A percentile compares a stretch with the other conserved stretches of the same genome.
These are phyloP conservation scores for Suillia variegata DNA, from an alignment of 2,888 invertebrate species.

Conservation along the genomic window DNA sequence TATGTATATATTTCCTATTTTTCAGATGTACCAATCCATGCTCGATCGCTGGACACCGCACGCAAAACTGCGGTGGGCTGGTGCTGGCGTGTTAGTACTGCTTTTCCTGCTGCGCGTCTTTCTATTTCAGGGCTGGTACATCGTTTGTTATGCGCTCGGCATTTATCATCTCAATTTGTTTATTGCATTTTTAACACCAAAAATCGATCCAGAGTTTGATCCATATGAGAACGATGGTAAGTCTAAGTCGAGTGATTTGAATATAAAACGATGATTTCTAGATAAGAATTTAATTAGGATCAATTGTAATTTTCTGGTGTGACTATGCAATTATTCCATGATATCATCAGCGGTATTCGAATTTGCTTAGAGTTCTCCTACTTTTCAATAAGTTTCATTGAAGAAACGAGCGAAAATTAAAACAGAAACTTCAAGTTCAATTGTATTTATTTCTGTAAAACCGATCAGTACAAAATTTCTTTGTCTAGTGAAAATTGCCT, in stretches of 20 bases:
- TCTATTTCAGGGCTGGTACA: conserved; percentile 97
- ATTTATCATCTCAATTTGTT: conserved; percentile 99
- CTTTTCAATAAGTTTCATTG: too few species aligned
- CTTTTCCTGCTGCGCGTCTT: conserved; percentile 82
- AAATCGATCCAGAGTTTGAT: conserved; percentile 97
- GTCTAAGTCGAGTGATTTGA: too few species aligned
- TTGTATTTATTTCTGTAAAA: too few species aligned
- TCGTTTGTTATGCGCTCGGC: conserved; percentile 97
- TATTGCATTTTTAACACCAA: conserved; percentile 99
- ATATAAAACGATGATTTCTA: not conserved
- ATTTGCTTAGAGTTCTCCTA: not conserved
- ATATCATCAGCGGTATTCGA: not conserved
- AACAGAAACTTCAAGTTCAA: too few species aligned
- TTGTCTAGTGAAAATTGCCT: too few species aligned
- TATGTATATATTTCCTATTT: too few species aligned
- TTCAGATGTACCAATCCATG: conserved; percentile 74
- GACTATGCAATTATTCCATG: not conserved
- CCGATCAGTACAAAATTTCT: too few species aligned
- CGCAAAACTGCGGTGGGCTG: conserved; percentile 78
- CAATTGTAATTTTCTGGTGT: too few species aligned
- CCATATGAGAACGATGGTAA: conserved; percentile 75
- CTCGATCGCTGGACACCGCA: conserved; percentile 89
- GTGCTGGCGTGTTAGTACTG: conserved; percentile 71
- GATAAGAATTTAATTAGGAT: not conserved
- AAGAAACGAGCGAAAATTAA: too few species aligned